Evolutionary conservation across 2,113 vertebrate species (phyloP).

Genomic region (Rhinichthys klamathensis): DNA sequence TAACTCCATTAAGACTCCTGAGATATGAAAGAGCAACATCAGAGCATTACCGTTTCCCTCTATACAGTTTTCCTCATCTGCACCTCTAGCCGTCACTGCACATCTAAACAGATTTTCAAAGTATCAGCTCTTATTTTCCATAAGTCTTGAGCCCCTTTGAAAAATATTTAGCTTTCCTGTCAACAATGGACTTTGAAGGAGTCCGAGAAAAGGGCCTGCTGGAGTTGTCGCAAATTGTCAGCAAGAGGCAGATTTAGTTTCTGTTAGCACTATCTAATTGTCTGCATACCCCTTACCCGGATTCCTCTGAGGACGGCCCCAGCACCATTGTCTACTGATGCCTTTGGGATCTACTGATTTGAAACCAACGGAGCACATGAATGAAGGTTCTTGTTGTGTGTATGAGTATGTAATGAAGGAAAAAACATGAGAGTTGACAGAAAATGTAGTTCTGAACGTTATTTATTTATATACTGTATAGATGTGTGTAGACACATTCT

Average conservation of each 20-base stretch:
- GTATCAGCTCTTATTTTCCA: constrained; percentile 10
- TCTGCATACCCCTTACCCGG: constrained; percentile 39
- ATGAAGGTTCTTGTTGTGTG: constrained; percentile 2
- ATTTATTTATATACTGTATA: constrained; percentile 17
- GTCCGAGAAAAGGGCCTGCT: constrained; percentile 17
- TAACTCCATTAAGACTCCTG: neutral
- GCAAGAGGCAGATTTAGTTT: constrained; percentile 35
- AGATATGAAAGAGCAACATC: neutral
- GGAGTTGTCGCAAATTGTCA: constrained; percentile 30
- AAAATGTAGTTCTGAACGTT: neutral
- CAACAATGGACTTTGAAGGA: constrained; percentile 35
- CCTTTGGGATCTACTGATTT: constrained; percentile 44
- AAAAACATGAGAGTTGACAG: neutral
- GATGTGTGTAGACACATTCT: constrained; percentile 15
- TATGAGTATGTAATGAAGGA: neutral
- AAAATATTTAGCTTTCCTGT: constrained; percentile 39
- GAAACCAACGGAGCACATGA: constrained; percentile 44
- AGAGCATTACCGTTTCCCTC: neutral
- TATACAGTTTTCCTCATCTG: neutral
- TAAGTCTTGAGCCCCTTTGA: constrained; percentile 11
- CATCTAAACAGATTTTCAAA: neutral
- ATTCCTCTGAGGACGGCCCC: constrained; percentile 19
- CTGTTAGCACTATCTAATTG: constrained; percentile 47
- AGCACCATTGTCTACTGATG: constrained; percentile 37
- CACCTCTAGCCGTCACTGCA: constrained; percentile 4